phyloP scores from a whole-genome alignment of 2,888 invertebrate species.

The Euspilapteryx auroguttella region DNA sequence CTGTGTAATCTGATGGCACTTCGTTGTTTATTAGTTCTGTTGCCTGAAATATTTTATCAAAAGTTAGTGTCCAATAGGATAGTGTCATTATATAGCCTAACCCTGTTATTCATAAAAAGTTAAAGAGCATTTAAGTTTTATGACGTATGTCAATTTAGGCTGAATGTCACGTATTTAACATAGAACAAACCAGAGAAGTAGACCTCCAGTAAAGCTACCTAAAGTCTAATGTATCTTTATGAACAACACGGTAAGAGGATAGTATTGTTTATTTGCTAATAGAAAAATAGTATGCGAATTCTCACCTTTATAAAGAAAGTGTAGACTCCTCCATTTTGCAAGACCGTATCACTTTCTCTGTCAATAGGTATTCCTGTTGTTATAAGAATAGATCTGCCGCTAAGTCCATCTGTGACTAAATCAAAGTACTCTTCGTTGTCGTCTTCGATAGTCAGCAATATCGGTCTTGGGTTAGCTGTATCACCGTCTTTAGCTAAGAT shows the following conservation, averaged over 20 bases:
- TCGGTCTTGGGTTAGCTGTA: constrained; percentile 69
- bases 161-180: too few species aligned
- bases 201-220: too few species aligned
- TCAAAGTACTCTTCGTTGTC: constrained; percentile 71
- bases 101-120: too few species aligned
- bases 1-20: constrained; percentile 68
- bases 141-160: too few species aligned
- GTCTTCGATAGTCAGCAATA: constrained; percentile 69
- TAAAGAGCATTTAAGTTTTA: too few species aligned
- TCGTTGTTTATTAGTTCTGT: constrained; percentile 74
- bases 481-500: constrained; percentile 82
- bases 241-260: too few species aligned
- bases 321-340: constrained; percentile 79
- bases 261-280: background rate
- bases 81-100: too few species aligned
- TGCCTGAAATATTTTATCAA: constrained; percentile 62
- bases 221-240: too few species aligned
- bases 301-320: constrained; percentile 66
- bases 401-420: constrained; percentile 56
- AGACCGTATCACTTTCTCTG: constrained; percentile 71
- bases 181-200: too few species aligned
- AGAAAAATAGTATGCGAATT: background rate
- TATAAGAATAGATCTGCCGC: constrained; percentile 59
- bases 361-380: constrained; percentile 70
- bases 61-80: too few species aligned